These are phyloP conservation scores for Zygaena filipendulae DNA, from an alignment of 2,888 invertebrate species.

Conservation along the genomic window DNA sequence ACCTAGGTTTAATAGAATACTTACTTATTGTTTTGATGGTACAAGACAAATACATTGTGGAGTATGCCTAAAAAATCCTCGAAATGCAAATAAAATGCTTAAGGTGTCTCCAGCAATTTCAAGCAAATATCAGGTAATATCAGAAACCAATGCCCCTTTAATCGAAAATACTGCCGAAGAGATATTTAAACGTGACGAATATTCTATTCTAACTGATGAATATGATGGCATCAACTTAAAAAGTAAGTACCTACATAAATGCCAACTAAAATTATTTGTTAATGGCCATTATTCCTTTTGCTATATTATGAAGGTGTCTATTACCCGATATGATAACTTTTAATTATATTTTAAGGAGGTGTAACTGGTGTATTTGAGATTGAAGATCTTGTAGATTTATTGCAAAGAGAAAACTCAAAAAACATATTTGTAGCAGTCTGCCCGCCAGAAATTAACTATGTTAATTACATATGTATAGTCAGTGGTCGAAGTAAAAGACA, in stretches of 20 bases:
- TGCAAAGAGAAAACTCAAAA: constrained; percentile 80
- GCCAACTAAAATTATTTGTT: constrained; percentile 2
- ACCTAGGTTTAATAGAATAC: no score
- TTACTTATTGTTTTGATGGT: no score
- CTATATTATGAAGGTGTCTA: no score
- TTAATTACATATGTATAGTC: constrained; percentile 86
- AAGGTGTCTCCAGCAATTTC: constrained; percentile 55
- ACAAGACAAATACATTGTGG: constrained; percentile 41
- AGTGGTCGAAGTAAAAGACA: constrained; percentile 80
- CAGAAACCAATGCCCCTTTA: constrained; percentile 74
- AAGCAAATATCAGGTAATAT: constrained; percentile 75
- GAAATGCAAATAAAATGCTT: constrained; percentile 31
- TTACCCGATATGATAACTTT: no score
- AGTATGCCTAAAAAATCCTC: constrained; percentile 42
- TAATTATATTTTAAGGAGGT: constrained; percentile 76
- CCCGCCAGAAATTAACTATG: constrained; percentile 80
- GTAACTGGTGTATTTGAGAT: constrained; percentile 87
- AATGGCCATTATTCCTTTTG: neutral
- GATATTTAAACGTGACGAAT: constrained; percentile 33
- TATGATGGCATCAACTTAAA: constrained; percentile 70
- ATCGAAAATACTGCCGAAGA: constrained; percentile 82
- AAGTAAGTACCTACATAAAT: no score
- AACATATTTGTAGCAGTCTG: constrained; percentile 85
- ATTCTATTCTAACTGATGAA: constrained; percentile 62
- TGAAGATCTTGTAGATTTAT: constrained; percentile 81